phyloP scores from a whole-genome alignment of 1,140 invertebrate species.

The Cataglyphis hispanica region DNA sequence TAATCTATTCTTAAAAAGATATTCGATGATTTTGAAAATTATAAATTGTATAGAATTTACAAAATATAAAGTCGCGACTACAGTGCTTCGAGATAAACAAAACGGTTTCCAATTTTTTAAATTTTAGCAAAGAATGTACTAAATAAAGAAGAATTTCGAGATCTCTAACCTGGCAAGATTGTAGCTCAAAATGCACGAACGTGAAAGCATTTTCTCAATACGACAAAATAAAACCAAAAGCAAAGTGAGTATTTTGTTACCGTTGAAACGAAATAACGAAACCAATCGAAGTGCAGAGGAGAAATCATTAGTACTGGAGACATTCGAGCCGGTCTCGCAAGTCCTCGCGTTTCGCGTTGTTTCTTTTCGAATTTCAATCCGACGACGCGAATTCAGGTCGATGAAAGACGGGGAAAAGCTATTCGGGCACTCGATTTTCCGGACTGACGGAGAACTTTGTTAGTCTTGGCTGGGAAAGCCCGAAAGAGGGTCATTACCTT shows the following conservation, averaged over 20 bases:
- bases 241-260: conserved; percentile 54
- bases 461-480: conserved; percentile 61
- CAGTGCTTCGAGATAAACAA: background rate
- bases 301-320: conserved; percentile 61
- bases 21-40: too few relatives aligned
- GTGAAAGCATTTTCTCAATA: conserved; percentile 18
- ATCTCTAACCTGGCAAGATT: background rate
- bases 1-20: too few relatives aligned
- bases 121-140: background rate
- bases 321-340: conserved; percentile 15
- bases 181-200: background rate
- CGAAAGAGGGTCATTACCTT: conserved; percentile 68
- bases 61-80: background rate
- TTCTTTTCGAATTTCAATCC: conserved; percentile 65
- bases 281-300: conserved; percentile 53
- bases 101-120: background rate
- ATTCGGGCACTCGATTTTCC: conserved; percentile 69
- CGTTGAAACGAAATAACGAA: conserved; percentile 57
- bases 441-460: conserved; percentile 70
- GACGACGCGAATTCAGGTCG: conserved; percentile 67
- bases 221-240: conserved; percentile 36
- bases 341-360: conserved; percentile 39
- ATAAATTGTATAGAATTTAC: too few relatives aligned
- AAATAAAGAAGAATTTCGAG: conserved; percentile 22
- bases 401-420: conserved; percentile 45